Percentiles rank a stretch among this genome's conserved stretches.
Conservation (phyloP, 2,113 vertebrate species). For the Phylloscopus trochiloides region DNA sequence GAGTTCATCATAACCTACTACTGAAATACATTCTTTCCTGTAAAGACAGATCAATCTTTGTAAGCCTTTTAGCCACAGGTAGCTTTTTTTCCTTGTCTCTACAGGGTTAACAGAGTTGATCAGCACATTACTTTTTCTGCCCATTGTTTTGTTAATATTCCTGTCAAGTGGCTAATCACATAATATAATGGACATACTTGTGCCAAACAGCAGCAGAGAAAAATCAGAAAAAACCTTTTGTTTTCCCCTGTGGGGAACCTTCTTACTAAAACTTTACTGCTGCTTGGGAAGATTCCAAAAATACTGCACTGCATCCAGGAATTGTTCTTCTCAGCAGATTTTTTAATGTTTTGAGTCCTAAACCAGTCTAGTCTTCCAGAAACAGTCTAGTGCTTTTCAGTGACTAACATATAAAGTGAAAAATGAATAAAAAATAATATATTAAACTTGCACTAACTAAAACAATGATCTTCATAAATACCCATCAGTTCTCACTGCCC, state of each 20-base stretch:
- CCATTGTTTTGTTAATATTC: conserved; percentile 26
- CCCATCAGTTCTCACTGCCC: neutral
- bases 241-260: neutral
- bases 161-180: conserved; percentile 38
- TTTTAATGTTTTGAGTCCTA: neutral
- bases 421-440: neutral
- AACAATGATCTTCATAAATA: neutral
- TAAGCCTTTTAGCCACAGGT: neutral
- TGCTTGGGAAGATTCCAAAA: conserved; percentile 50
- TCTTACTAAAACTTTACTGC: neutral
- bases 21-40: neutral
- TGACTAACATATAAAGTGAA: neutral
- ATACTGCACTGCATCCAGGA: conserved; percentile 28
- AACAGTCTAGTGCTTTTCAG: neutral
- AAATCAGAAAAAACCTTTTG: conserved; percentile 2
- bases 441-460: neutral
- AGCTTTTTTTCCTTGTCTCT: neutral
- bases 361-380: neutral
- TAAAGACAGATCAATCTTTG: neutral
- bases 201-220: conserved; percentile 24
- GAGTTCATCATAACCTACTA: neutral
- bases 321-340: neutral
- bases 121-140: neutral
- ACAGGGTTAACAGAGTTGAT: neutral
- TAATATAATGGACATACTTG: conserved; percentile 8